Conservation (phyloP, 2,113 vertebrate species). For the Mungos mungo region DNA sequence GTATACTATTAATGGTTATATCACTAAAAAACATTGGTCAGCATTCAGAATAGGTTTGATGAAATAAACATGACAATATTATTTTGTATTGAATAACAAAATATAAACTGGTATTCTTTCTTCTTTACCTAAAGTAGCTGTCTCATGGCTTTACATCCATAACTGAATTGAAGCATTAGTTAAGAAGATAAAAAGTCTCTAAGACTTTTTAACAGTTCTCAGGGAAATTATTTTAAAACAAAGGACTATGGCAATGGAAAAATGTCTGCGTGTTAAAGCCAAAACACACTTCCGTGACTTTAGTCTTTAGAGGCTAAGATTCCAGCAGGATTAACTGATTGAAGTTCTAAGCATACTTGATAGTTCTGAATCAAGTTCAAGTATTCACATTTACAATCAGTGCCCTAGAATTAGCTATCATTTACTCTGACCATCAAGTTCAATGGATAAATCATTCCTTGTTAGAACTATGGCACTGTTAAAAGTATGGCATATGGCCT, state of each 20-base stretch:
- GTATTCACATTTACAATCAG: conserved; percentile 57
- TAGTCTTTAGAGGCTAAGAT: conserved; percentile 60
- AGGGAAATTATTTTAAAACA: conserved; percentile 66
- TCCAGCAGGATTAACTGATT: conserved; percentile 67
- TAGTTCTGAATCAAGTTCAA: conserved; percentile 54
- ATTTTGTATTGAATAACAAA: not conserved
- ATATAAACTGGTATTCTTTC: not conserved
- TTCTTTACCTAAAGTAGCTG: not conserved
- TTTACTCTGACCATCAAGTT: conserved; percentile 42
- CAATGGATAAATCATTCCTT: conserved; percentile 49
- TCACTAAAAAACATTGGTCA: conserved; percentile 18
- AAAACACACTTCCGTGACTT: conserved; percentile 59
- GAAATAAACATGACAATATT: not conserved
- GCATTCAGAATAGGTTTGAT: not conserved
- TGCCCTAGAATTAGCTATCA: conserved; percentile 40
- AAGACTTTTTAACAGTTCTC: conserved; percentile 35
- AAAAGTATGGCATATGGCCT: not conserved
- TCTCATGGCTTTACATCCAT: not conserved
- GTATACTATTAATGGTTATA: not conserved
- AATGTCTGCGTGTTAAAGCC: conserved; percentile 35
- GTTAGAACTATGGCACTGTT: not conserved
- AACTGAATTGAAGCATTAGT: conserved; percentile 10
- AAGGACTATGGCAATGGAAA: conserved; percentile 57
- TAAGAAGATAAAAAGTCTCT: conserved; percentile 34
- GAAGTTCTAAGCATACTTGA: conserved; percentile 61